Evolutionary conservation across 2,888 invertebrate genomes (phyloP).

Genomic region (Calliphora vomitoria): DNA sequence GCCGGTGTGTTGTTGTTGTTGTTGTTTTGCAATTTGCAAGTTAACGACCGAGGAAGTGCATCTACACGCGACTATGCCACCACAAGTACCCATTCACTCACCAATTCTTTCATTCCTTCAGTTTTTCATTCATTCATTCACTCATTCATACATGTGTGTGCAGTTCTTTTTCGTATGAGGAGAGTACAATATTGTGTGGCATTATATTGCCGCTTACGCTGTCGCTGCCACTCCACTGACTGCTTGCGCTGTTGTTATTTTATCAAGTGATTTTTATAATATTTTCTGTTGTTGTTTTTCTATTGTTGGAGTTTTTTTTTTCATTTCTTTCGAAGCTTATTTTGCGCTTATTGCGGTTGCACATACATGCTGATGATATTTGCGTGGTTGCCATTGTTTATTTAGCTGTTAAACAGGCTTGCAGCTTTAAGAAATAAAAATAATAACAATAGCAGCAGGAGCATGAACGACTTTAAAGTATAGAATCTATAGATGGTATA

Average conservation of each 20-base stretch:
- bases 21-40: conserved; percentile 68
- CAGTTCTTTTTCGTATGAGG: not conserved
- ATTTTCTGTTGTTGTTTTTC: conserved; percentile 40
- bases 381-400: conserved; percentile 63
- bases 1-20: not conserved
- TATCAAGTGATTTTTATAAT: conserved; percentile 64
- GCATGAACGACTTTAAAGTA: conserved; percentile 32
- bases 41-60: conserved; percentile 76
- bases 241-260: conserved; percentile 49
- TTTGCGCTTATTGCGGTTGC: conserved; percentile 41
- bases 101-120: conserved; percentile 22
- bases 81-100: conserved; percentile 53
- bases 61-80: conserved; percentile 68
- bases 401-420: conserved; percentile 49
- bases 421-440: conserved; percentile 21
- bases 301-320: conserved; percentile 40
- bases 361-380: conserved; percentile 34
- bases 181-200: conserved; percentile 21
- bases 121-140: not conserved
- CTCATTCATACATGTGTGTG: conserved; percentile 8
- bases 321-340: conserved; percentile 36
- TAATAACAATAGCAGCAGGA: conserved; percentile 1
- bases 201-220: not conserved
- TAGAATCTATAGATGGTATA: not conserved
- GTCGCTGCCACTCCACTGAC: not conserved